Evolutionary conservation across 2,797 vertebrate species (phyloP).

Genomic region (Distichodus sexfasciatus): DNA sequence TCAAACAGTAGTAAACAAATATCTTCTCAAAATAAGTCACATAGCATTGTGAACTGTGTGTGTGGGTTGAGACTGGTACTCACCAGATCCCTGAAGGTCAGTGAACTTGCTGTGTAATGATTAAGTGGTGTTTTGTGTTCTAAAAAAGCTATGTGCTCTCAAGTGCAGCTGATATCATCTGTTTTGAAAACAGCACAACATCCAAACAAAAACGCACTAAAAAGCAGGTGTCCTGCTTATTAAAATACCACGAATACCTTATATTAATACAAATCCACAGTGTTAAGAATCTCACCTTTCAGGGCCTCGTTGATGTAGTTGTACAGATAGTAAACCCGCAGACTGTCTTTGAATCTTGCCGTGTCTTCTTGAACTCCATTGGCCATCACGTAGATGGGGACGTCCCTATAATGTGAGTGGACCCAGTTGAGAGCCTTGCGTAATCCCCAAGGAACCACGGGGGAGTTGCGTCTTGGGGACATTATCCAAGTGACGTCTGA

Average conservation of each 20-base stretch:
- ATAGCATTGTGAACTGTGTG: background rate
- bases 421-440: conserved; percentile 91
- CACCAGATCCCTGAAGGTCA: conserved; percentile 42
- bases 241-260: background rate
- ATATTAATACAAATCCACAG: background rate
- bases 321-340: conserved; percentile 88
- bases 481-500: conserved; percentile 92
- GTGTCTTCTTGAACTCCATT: conserved; percentile 88
- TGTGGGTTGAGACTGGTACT: conserved; percentile 33
- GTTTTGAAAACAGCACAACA: background rate
- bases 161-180: conserved; percentile 1
- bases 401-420: conserved; percentile 73
- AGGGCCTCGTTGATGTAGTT: conserved; percentile 95
- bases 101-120: conserved; percentile 64
- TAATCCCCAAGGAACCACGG: conserved; percentile 93
- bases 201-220: background rate
- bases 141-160: conserved; percentile 13
- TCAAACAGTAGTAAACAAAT: conserved; percentile 21
- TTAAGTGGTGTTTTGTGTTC: conserved; percentile 57
- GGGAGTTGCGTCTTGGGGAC: conserved; percentile 75
- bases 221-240: background rate
- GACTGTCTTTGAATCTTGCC: conserved; percentile 77
- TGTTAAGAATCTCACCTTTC: conserved; percentile 81
- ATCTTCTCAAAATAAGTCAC: conserved; percentile 3
- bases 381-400: conserved; percentile 86